Base-by-base conservation (phyloP, 2,113 vertebrate species). In the Muntiacus reevesi region DNA sequence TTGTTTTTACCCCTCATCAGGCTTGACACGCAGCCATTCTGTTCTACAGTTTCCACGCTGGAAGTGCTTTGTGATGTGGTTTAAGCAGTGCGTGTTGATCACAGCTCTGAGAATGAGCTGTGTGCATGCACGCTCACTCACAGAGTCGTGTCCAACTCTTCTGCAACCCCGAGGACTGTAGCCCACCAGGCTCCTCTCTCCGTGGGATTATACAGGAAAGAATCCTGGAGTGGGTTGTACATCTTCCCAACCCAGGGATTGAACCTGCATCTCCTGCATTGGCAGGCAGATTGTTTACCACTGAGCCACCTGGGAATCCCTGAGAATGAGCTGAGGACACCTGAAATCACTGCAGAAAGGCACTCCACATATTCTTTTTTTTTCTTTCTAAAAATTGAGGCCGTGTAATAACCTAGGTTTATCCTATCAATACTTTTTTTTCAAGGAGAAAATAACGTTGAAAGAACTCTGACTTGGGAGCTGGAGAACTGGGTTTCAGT, bases 21-120 rank as follows among this genome's bases (percentile, higher is more conserved):
- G 8, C n/a, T 88, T 87, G 59, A 95, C 62, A 64, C 0, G 43
- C 10, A 30, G 7, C 40, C 40, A 0, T 27, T 98, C 17, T 81
- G 62, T 64, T 67, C 86, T 59, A 43, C 27, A 62, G 0, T 84
- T 83, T 94, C 95, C 93, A 79, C 25, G 1, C 33, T 83, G 28
- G 36, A 94, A 95, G 45, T 60, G 3, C n/a, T 98, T 96, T 47
- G 87, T 92, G 95, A 86, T n/a, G 76, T 59, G 16, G 8, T 71
- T 40, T 30, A 21, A 14, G n/a, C 2, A 6, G 33, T 6, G 4
- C 2, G 0, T 8, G 33, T 59, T 50, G 40, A 19, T 16, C 7
- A 1, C 16, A 28, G 76, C 30, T 84, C 47, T 19, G 47, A 93
- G 45, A 67, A 67, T 0, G 16, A 78, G 23, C n/a, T 3, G 5